Conservation (phyloP, 1,140 invertebrate genomes). For the Berghia stephanieae region DNA sequence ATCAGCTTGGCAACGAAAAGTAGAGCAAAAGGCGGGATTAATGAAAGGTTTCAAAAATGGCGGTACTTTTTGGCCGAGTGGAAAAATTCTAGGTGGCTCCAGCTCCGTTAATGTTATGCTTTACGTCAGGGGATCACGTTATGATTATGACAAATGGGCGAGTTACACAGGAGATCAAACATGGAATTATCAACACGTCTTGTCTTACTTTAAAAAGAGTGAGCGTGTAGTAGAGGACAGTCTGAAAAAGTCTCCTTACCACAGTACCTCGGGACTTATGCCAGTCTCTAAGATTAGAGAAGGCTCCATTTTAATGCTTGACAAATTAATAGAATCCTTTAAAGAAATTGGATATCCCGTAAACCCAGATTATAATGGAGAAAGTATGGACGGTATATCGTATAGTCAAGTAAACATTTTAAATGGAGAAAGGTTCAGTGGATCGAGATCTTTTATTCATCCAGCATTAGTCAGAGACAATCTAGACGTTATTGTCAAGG, state of each 20-base stretch:
- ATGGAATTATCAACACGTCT: slow-evolving; percentile 85
- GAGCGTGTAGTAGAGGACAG: slow-evolving; percentile 71
- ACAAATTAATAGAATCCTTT: not conserved
- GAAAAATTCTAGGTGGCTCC: slow-evolving; percentile 26
- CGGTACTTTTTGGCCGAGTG: not conserved
- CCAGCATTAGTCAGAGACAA: slow-evolving; percentile 45
- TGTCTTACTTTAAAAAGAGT: slow-evolving; percentile 92
- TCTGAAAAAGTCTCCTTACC: slow-evolving; percentile 5
- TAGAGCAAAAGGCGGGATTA: not conserved
- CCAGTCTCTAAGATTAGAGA: not conserved
- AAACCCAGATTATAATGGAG: slow-evolving; percentile 3
- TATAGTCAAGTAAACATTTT: slow-evolving; percentile 90
- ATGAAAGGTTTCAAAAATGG: not conserved
- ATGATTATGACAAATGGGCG: slow-evolving; percentile 93
- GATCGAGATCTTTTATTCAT: slow-evolving; percentile 46
- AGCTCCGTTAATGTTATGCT: slow-evolving; percentile 31
- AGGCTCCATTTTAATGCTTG: not conserved
- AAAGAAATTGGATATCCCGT: not conserved
- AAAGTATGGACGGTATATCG: slow-evolving; percentile 68
- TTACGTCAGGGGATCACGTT: slow-evolving; percentile 78
- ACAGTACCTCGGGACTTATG: not conserved
- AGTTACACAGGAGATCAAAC: slow-evolving; percentile 81
- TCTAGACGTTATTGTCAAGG: slow-evolving; percentile 45
- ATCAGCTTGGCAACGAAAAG: not conserved
- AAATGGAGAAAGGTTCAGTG: slow-evolving; percentile 77